These are phyloP conservation scores for Sesia apiformis DNA, from an alignment of 2,888 invertebrate species.

Conservation along the genomic window DNA sequence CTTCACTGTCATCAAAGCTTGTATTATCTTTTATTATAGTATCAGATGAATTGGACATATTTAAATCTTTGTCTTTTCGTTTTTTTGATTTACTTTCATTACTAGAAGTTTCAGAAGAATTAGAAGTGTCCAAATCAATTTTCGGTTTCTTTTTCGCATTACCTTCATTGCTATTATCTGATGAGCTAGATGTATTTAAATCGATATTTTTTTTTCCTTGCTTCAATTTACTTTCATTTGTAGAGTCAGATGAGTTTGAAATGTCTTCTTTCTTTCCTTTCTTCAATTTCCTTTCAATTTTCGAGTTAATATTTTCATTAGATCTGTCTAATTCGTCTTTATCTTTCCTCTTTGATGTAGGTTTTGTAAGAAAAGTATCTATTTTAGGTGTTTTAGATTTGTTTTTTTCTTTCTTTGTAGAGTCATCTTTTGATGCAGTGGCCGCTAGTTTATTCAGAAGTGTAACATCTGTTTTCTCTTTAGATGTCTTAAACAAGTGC, in stretches of 20 bases:
- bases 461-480: slow-evolving; percentile 77
- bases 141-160: slow-evolving; percentile 2
- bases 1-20: slow-evolving; percentile 2
- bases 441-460: slow-evolving; percentile 64
- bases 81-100: slow-evolving; percentile 2
- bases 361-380: slow-evolving; percentile 13
- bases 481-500: slow-evolving; percentile 79
- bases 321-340: background rate
- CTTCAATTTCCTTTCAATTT: background rate
- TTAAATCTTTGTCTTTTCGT: slow-evolving; percentile 10
- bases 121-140: background rate
- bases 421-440: slow-evolving; percentile 25
- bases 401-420: slow-evolving; percentile 35
- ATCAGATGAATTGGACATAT: slow-evolving; percentile 11
- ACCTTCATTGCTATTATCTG: background rate
- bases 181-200: slow-evolving; percentile 1
- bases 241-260: slow-evolving; percentile 1
- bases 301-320: background rate
- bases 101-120: background rate
- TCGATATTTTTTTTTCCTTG: slow-evolving; percentile 6
- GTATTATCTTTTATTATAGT: slow-evolving; percentile 1
- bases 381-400: slow-evolving; percentile 17
- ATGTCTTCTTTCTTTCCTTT: slow-evolving; percentile 8
- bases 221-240: slow-evolving; percentile 12
- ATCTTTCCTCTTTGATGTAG: background rate